These are phyloP conservation scores for Morelia viridis DNA, from an alignment of 2,797 vertebrate species.

Conservation along the genomic window DNA sequence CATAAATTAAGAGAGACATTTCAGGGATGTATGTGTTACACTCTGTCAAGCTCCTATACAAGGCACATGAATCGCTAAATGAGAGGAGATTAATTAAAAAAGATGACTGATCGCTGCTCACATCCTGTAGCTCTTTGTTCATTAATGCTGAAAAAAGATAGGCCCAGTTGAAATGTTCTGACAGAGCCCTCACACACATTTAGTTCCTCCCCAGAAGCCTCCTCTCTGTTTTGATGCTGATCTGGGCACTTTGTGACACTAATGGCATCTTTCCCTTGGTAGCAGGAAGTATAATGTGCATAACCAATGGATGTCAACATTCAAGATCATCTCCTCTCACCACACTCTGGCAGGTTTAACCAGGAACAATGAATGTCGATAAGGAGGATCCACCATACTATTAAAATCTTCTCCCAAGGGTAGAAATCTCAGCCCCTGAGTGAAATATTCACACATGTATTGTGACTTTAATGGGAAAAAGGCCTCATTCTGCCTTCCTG, in stretches of 20 bases:
- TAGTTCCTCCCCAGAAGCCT: background rate
- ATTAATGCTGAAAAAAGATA: constrained; percentile 1
- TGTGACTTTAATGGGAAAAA: background rate
- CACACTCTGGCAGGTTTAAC: background rate
- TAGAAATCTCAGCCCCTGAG: background rate
- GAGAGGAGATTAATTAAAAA: constrained; percentile 32
- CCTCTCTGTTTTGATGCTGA: background rate
- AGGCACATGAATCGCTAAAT: constrained; percentile 24
- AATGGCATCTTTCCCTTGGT: background rate
- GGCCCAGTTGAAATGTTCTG: constrained; percentile 26
- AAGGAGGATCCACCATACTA: background rate
- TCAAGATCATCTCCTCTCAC: background rate
- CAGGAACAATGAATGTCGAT: background rate
- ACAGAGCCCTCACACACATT: constrained; percentile 10
- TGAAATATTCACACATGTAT: constrained; percentile 1
- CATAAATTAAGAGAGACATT: constrained; percentile 26
- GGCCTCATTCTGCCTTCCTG: background rate
- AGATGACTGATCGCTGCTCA: constrained; percentile 23
- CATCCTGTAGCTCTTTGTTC: constrained; percentile 21
- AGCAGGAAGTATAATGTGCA: background rate
- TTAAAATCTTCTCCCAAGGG: background rate
- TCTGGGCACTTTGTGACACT: background rate
- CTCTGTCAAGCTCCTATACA: constrained; percentile 13
- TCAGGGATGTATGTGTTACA: constrained; percentile 32
- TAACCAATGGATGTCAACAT: constrained; percentile 5